Base-by-base conservation (phyloP, 2,888 invertebrate species). In the Eueremaeus valkanovi region DNA sequence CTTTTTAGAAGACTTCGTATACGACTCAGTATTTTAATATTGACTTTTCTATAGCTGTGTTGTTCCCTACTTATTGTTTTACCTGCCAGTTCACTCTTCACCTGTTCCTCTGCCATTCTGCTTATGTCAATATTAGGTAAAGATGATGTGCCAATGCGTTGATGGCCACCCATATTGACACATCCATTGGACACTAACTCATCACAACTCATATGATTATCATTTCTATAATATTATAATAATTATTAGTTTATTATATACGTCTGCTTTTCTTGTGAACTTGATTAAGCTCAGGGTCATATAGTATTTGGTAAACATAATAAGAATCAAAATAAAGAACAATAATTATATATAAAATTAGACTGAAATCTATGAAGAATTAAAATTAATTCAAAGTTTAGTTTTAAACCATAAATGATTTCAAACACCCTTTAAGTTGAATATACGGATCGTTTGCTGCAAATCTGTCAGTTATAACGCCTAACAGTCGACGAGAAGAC, bases 151-250 rank as follows among this genome's bases (percentile, higher is more conserved):
- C 68, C 68, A 42, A 68, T 68, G 42, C 36, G 66, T 40, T 6
- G 0, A 68, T 24, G 68, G 68, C 68, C 68, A 68, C 68, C 68
- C 68, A 68, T 68, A 68, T 68, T 68, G 68, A 68, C 40, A 61
- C 33, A 31, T 31, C 18, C 31, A 21, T 27, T 33, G 2, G 31
- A 61, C 24, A 24, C 9, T 45, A 45, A 16, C 45, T 45, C 9
- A 45, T 45, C 45, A 45, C 3, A 45, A 45, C 45, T 45, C 9
- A 45, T 45, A n/a, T n/a, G n/a, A n/a, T n/a, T n/a, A n/a, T n/a
- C n/a, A n/a, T n/a, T n/a, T n/a, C n/a, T n/a, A n/a, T n/a, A n/a
- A n/a, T n/a, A n/a, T n/a, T n/a, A n/a, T n/a, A n/a, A n/a, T n/a
- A n/a, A n/a, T n/a, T n/a, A n/a, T n/a, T n/a, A n/a, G n/a, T n/a